Base-by-base conservation (phyloP, 1,140 invertebrate genomes). In the Limonius californicus region DNA sequence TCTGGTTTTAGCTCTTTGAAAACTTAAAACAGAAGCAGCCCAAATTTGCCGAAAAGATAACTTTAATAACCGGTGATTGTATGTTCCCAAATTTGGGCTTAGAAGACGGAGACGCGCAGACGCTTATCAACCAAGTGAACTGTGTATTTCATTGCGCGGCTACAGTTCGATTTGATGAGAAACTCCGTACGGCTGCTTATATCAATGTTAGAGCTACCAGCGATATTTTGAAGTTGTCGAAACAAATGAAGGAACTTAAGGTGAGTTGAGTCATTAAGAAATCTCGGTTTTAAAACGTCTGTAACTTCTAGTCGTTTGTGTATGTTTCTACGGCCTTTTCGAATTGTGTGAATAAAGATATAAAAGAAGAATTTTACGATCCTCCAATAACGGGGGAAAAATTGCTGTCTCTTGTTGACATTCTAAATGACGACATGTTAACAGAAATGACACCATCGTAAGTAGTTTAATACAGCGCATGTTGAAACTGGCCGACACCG, bases 171-270 rank as follows among this genome's bases (percentile, higher is more conserved):
- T 89, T 89, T 61, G 86, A 89, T 70, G 87, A 90, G 68, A 83
- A 86, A 30, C 72, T 90, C 4, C 80, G 82, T 63, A 74, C 82
- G 0, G 87, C 88, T 0, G 77, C 89, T 0, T 77, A 81, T 3
- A 87, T 87, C 53, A 92, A 91, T 67, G 85, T 90, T n/a, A 77
- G 83, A 61, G 85, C 84, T 2, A 85, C 87, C 0, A 80, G 84
- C 57, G 83, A 86, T 19, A 72, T 89, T 15, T 68, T 91, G 6
- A 68, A 77, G 19, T 72, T 91, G 14, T 84, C 85, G n/a, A 85
- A 84, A 65, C 82, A 85, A 66, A 88, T 90, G 82, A 77, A 79
- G 1, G 76, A 85, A 32, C 69, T 91, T 0, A 84, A 87, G 79
- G 87, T 84, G 8, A 50, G 15, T 87, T 71, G 85, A 88, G 59